Evolutionary conservation across 2,888 invertebrate species (phyloP).

Genomic region (Dysmachus trigonus): DNA sequence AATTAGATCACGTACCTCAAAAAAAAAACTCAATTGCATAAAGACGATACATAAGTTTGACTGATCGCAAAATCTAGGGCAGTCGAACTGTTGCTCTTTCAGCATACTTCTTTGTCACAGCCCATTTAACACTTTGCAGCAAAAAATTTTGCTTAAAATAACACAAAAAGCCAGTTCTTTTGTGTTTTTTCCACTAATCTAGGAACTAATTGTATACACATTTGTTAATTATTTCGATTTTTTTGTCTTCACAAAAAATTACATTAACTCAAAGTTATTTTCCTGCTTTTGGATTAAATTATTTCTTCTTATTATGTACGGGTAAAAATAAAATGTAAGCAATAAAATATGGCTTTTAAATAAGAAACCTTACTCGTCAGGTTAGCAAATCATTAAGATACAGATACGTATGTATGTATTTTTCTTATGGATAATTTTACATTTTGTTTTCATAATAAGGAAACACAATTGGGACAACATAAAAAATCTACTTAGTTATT

Average conservation of each 20-base stretch:
- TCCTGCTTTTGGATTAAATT: neutral
- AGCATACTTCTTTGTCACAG: neutral
- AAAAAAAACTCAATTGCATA: neutral
- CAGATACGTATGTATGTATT: too few relatives aligned
- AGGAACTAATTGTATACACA: neutral
- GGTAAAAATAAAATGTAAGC: too few relatives aligned
- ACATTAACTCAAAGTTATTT: neutral
- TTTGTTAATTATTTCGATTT: neutral
- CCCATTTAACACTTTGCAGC: neutral
- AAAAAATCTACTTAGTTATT: too few relatives aligned
- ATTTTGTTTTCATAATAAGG: too few relatives aligned
- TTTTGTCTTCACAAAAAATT: neutral
- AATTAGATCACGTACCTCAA: neutral
- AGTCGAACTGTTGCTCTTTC: neutral
- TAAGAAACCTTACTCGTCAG: too few relatives aligned
- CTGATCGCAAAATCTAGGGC: neutral
- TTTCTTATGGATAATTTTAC: too few relatives aligned
- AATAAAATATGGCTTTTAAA: too few relatives aligned
- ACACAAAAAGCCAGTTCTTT: neutral
- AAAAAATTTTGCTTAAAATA: neutral
- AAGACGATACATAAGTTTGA: neutral
- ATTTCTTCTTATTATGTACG: neutral
- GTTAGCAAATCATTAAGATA: too few relatives aligned
- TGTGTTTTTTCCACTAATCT: neutral
- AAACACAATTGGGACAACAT: too few relatives aligned